A percentile compares a stretch with the other conserved stretches of the same genome.
Evolutionary conservation across 2,113 vertebrate genomes (phyloP).

Genomic region (Piprites chloris): DNA sequence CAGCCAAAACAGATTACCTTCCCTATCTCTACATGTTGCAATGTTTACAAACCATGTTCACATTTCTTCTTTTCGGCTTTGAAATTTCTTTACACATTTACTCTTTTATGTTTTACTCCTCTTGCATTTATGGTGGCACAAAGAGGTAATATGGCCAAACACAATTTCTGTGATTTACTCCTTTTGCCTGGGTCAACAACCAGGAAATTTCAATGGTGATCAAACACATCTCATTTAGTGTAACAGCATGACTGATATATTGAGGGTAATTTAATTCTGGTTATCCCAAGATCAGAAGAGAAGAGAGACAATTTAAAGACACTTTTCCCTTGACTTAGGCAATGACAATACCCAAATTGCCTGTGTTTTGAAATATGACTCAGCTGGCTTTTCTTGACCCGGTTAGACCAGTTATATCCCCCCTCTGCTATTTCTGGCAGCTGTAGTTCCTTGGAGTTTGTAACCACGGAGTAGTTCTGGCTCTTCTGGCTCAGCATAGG

Average conservation of each 20-base stretch:
- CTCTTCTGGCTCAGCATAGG: background rate
- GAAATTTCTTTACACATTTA: background rate
- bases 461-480: background rate
- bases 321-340: background rate
- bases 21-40: background rate
- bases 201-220: background rate
- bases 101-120: background rate
- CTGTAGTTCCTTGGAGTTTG: background rate
- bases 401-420: background rate
- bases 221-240: background rate
- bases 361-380: background rate
- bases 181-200: background rate
- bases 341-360: background rate
- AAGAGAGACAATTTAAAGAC: background rate
- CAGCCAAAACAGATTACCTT: background rate
- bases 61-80: background rate
- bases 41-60: fast-evolving
- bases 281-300: background rate
- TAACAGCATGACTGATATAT: background rate
- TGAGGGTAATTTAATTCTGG: background rate
- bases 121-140: background rate
- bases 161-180: background rate
- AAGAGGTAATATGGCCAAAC: background rate
- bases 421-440: background rate
- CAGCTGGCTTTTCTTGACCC: background rate